Conservation (phyloP, 2,113 vertebrate genomes). For the Ctenomys sociabilis region DNA sequence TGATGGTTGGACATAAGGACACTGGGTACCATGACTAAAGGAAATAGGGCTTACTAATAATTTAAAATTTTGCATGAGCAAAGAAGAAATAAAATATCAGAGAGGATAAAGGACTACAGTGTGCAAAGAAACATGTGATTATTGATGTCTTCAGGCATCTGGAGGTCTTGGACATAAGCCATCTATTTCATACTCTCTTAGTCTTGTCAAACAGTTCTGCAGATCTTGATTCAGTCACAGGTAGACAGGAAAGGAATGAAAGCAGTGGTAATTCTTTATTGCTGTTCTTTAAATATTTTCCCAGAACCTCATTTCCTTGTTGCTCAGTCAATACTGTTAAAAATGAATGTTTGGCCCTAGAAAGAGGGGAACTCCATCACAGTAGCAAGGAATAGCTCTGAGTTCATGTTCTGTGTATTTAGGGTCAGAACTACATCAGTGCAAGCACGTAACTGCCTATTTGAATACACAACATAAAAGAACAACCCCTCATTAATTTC, state of each 20-base stretch:
- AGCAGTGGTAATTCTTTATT: neutral
- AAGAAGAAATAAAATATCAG: neutral
- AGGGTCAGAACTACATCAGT: slow-evolving; percentile 41
- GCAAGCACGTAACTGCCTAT: neutral
- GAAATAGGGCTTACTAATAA: neutral
- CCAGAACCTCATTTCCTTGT: slow-evolving; percentile 8
- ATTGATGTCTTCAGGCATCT: neutral
- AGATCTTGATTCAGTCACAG: neutral
- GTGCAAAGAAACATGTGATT: neutral
- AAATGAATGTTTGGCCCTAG: neutral
- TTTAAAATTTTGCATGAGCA: neutral
- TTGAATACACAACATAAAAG: slow-evolving; percentile 67
- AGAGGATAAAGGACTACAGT: neutral
- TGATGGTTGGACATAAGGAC: neutral
- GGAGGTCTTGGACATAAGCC: neutral
- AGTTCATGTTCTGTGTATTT: slow-evolving; percentile 54
- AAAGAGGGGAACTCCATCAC: neutral
- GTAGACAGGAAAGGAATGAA: neutral
- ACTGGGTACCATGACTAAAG: neutral
- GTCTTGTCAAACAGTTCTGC: neutral
- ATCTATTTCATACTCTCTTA: neutral
- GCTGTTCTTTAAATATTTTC: neutral
- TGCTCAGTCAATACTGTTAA: neutral
- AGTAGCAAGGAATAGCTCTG: neutral
- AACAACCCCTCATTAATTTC: slow-evolving; percentile 45